phyloP scores from a whole-genome alignment of 2,888 invertebrate genomes.

The Adineta ricciae region DNA sequence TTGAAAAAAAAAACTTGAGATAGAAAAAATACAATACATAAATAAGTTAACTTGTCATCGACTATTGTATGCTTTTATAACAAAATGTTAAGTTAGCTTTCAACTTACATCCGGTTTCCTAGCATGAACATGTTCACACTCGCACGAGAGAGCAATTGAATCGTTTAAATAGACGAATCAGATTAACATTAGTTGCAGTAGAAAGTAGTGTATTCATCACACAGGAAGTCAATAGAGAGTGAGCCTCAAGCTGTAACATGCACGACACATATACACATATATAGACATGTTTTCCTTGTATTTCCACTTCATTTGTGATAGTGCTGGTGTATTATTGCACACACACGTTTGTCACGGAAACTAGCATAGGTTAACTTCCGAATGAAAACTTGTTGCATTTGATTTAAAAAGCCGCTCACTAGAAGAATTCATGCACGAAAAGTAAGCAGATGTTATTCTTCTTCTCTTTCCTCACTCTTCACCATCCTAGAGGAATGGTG shows the following conservation, averaged over 20 bases:
- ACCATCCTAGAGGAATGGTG: background rate
- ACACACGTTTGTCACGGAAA: slow-evolving; percentile 15
- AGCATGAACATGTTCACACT: background rate
- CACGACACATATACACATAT: background rate
- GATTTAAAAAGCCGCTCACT: slow-evolving; percentile 13
- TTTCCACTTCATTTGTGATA: slow-evolving; percentile 13
- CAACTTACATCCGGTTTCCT: slow-evolving; percentile 17
- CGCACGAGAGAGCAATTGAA: slow-evolving; percentile 15
- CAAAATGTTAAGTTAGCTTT: slow-evolving; percentile 18
- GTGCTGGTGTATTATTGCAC: slow-evolving; percentile 13
- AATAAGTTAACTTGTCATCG: background rate
- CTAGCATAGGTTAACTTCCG: slow-evolving; percentile 5
- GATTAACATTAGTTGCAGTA: background rate
- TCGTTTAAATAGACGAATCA: slow-evolving; percentile 15
- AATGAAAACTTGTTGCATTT: slow-evolving; percentile 1
- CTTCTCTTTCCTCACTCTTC: background rate
- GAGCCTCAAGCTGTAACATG: slow-evolving; percentile 12
- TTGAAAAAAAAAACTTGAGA: background rate
- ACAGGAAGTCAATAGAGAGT: slow-evolving; percentile 15
- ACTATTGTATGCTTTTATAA: background rate
- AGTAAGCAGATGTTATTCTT: slow-evolving; percentile 12
- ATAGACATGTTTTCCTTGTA: slow-evolving; percentile 13
- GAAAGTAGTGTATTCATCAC: slow-evolving; percentile 15
- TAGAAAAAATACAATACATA: background rate
- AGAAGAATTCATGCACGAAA: slow-evolving; percentile 4